Evolutionary conservation across 2,113 vertebrate genomes (phyloP), one percentile per base, ranked within the genome.

Genomic region (Fregetta grallaria): DNA sequence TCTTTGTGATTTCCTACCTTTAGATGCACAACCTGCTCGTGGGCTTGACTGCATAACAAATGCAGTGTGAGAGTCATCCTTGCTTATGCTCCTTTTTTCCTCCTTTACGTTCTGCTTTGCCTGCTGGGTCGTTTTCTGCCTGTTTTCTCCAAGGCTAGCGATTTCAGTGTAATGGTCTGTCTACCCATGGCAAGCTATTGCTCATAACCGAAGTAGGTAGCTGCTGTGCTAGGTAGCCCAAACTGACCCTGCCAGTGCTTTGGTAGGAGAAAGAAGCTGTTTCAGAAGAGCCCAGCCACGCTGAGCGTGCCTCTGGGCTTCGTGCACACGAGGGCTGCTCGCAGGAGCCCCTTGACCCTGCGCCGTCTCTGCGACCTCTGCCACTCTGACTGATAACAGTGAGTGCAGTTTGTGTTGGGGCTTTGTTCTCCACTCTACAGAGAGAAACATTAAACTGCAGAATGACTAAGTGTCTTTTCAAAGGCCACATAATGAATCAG

Each of bases 401-500:
- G 40, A 85, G 75, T 2, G 5, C 27, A 36, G 91, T 86, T 94
- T 92, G 83, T 94, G 76, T 45, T 95, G 79, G 65, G 67, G 88
- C 86, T 91, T 96, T 95, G 73, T 95, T 85, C 87, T 55, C 79
- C 19, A 1, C 62, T 90, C 56, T 71, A 11, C 44, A 49, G 80
- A 68, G 62, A 59, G 81, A 75, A 81, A 92, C 67, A 26, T 38
- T 90, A 85, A 95, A 84, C 74, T 89, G 83, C 50, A 62, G 88
- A 93, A 79, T 96, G 92, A 92, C 91, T 94, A 91, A 96, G 88
- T 90, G 92, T 58, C 92, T 94, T 92, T 72, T 42, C 81, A 86
- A 90, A 94, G 84, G 61, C 91, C 83, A 77, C 62, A 71, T 61
- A 73, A 93, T 94, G 94, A 94, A 84, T 93, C 90, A 88, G 83